Evolutionary conservation across 1,140 invertebrate genomes (phyloP).

Genomic region (Portunus trituberculatus): DNA sequence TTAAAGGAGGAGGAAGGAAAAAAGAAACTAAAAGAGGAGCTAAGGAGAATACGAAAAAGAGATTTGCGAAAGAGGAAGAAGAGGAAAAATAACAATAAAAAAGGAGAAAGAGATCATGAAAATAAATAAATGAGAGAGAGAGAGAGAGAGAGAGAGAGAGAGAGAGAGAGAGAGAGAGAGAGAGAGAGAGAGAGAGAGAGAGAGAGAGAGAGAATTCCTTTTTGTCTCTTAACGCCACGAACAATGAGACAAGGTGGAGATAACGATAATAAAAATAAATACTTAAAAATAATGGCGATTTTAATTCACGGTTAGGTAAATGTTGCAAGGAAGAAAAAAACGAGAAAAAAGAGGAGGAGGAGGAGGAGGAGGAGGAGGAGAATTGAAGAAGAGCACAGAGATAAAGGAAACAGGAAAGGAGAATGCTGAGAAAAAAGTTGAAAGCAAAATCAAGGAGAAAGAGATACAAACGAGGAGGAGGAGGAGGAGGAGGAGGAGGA

Average conservation of each 20-base stretch:
- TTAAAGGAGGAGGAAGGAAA: too few relatives aligned
- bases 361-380: constrained; percentile 25
- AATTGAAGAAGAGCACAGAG: neutral
- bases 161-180: constrained; percentile 28
- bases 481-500: neutral
- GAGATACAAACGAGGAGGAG: neutral
- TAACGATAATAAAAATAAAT: neutral
- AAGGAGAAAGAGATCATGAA: too few relatives aligned
- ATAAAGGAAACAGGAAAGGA: neutral
- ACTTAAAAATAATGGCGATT: neutral
- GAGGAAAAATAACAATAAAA: too few relatives aligned
- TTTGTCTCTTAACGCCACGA: too few relatives aligned
- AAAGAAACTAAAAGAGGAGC: neutral
- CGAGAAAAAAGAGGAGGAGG: neutral
- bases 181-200: neutral
- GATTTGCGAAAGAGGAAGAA: neutral
- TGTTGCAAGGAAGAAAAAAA: too few relatives aligned
- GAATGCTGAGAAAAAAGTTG: neutral
- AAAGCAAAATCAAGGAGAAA: neutral
- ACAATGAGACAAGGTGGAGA: neutral
- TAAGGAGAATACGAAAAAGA: neutral
- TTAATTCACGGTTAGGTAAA: too few relatives aligned
- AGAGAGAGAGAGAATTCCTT: constrained; percentile 11
- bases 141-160: constrained; percentile 10
- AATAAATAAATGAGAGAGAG: neutral